Percentiles rank a stretch among this genome's conserved stretches.
Conservation (phyloP, 2,113 vertebrate genomes). For the Cyanoramphus novaezelandiae region DNA sequence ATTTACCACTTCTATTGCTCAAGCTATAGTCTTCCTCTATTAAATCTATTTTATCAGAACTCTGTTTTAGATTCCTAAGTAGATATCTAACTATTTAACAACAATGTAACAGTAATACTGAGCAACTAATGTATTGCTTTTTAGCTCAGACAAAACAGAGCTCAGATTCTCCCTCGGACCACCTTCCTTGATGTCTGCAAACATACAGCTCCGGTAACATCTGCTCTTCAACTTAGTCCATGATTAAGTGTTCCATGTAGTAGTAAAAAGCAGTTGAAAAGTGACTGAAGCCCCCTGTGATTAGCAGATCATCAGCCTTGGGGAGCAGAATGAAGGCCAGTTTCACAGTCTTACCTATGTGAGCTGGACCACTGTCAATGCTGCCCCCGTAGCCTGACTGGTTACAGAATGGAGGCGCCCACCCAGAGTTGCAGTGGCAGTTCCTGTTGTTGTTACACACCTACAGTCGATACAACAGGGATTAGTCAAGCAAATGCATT, state of each 20-base stretch:
- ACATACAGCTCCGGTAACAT: background rate
- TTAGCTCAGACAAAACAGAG: background rate
- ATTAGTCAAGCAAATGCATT: background rate
- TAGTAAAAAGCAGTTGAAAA: background rate
- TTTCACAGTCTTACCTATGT: slow-evolving; percentile 70
- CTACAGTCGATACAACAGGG: background rate
- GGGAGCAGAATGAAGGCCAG: background rate
- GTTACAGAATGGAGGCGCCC: slow-evolving; percentile 81
- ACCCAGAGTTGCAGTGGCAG: slow-evolving; percentile 83
- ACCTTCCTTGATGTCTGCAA: background rate
- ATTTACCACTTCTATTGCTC: background rate
- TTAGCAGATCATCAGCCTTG: background rate
- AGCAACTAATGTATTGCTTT: background rate
- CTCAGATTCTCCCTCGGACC: background rate
- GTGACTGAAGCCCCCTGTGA: background rate
- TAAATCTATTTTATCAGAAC: background rate
- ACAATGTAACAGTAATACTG: background rate
- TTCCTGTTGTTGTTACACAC: slow-evolving; percentile 75
- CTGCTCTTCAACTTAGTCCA: background rate
- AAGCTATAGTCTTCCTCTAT: background rate
- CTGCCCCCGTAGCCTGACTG: slow-evolving; percentile 81
- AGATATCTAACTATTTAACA: background rate
- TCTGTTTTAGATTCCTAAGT: background rate
- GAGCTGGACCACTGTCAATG: slow-evolving; percentile 82
- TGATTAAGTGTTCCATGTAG: background rate